Evolutionary conservation across 64 coral and sea anemone species (phyloP).

Genomic region (Platygyra sinensis): DNA sequence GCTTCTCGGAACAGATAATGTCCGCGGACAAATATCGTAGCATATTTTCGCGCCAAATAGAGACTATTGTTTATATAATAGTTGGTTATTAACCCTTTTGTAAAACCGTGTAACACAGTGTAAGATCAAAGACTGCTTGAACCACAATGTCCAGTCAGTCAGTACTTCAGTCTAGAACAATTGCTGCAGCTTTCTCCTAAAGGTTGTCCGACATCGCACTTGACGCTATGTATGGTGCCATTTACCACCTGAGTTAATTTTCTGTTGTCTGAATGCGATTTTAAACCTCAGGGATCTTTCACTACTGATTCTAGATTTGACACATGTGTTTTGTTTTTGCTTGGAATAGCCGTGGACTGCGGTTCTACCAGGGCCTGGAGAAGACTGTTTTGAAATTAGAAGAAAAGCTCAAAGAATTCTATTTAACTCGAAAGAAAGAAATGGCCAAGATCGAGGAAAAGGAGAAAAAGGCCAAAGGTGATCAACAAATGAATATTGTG

Average conservation of each 20-base stretch:
- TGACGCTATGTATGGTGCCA: too few species aligned
- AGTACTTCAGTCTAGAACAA: too few species aligned
- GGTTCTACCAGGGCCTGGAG: constrained; percentile 74
- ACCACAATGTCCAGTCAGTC: too few species aligned
- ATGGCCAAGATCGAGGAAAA: constrained; percentile 47
- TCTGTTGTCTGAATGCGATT: neutral
- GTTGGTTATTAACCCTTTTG: too few species aligned
- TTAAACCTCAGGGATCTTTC: neutral
- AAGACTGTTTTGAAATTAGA: constrained; percentile 68
- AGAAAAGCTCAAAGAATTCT: constrained; percentile 72
- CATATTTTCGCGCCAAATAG: too few species aligned
- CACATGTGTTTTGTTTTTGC: constrained; percentile 1
- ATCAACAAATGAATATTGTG: neutral
- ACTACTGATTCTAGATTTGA: neutral
- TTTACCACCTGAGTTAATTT: neutral
- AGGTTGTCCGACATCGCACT: too few species aligned
- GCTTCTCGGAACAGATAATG: too few species aligned
- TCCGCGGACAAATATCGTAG: too few species aligned
- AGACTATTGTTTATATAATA: too few species aligned
- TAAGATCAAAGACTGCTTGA: too few species aligned
- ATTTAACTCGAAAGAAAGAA: constrained; percentile 62
- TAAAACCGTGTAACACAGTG: too few species aligned
- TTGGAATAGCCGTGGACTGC: constrained; percentile 70
- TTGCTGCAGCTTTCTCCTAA: too few species aligned
- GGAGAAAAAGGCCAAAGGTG: constrained; percentile 31